Conservation (phyloP, 2,888 invertebrate genomes). For the Drosophila koepferae region DNA sequence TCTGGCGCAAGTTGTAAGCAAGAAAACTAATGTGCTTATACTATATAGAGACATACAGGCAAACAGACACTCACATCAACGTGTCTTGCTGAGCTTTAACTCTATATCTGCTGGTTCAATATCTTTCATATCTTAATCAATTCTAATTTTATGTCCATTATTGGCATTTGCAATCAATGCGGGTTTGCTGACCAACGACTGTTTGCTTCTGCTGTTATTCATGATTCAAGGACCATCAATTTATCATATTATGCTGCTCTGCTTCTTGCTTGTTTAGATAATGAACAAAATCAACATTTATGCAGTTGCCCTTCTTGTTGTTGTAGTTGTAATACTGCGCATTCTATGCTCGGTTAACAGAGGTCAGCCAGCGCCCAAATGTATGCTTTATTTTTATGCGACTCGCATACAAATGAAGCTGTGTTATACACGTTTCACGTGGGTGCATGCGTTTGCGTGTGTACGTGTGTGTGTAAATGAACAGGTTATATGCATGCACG, state of each 20-base stretch:
- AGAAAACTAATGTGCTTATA: conserved; percentile 21
- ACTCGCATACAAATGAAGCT: conserved; percentile 62
- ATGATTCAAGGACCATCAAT: conserved; percentile 54
- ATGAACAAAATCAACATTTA: conserved; percentile 68
- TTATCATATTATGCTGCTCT: conserved; percentile 55
- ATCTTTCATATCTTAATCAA: conserved; percentile 17
- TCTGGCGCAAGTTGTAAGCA: conserved; percentile 19
- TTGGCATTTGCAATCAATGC: conserved; percentile 42
- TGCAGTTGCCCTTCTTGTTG: conserved; percentile 10
- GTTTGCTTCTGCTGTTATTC: conserved; percentile 26
- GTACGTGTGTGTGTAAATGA: neutral
- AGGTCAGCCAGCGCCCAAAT: conserved; percentile 15
- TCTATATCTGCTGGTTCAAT: conserved; percentile 7
- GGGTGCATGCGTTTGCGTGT: neutral
- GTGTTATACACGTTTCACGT: neutral
- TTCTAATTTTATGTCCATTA: conserved; percentile 41
- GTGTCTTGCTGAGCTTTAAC: neutral
- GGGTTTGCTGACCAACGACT: conserved; percentile 22
- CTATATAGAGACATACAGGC: neutral
- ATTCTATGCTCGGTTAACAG: conserved; percentile 17
- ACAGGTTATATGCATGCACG: neutral
- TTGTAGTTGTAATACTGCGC: conserved; percentile 3
- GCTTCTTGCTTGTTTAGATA: conserved; percentile 44
- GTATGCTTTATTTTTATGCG: conserved; percentile 23
- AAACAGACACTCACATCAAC: neutral